phyloP scores from a whole-genome alignment of 2,113 vertebrate genomes.

The Oryzias melastigma region DNA sequence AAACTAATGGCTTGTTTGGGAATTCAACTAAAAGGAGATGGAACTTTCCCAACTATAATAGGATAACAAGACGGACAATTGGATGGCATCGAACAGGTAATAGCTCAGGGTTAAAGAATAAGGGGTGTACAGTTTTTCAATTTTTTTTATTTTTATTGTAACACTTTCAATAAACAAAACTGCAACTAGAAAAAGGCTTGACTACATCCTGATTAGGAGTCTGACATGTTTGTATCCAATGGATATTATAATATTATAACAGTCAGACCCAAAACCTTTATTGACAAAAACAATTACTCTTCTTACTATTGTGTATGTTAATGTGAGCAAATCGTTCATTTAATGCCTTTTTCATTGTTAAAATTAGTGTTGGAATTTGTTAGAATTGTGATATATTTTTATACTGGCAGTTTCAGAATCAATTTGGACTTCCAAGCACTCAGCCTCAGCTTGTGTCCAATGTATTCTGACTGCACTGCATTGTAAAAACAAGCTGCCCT shows the following conservation, averaged over 20 bases:
- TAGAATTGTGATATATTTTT: neutral
- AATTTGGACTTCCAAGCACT: constrained; percentile 2
- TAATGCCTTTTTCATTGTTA: too few species aligned
- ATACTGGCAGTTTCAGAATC: neutral
- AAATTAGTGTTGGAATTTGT: too few species aligned
- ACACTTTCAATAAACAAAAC: too few species aligned
- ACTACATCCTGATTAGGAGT: neutral
- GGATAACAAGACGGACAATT: constrained; percentile 34
- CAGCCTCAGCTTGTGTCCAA: neutral
- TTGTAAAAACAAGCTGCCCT: neutral
- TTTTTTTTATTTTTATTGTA: too few species aligned
- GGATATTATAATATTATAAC: too few species aligned
- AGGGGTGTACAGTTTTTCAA: neutral
- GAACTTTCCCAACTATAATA: constrained; percentile 32
- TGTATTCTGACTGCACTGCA: neutral
- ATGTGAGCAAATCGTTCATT: too few species aligned
- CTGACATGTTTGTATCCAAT: too few species aligned
- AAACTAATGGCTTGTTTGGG: constrained; percentile 50
- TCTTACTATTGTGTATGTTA: too few species aligned
- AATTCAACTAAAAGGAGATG: constrained; percentile 38
- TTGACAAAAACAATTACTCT: too few species aligned
- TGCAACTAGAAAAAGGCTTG: neutral
- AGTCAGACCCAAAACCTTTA: too few species aligned
- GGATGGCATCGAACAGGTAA: neutral
- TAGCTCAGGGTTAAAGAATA: neutral